These are phyloP conservation scores for Eurytemora carolleeae DNA, from an alignment of 1,140 invertebrate species.

Conservation along the genomic window DNA sequence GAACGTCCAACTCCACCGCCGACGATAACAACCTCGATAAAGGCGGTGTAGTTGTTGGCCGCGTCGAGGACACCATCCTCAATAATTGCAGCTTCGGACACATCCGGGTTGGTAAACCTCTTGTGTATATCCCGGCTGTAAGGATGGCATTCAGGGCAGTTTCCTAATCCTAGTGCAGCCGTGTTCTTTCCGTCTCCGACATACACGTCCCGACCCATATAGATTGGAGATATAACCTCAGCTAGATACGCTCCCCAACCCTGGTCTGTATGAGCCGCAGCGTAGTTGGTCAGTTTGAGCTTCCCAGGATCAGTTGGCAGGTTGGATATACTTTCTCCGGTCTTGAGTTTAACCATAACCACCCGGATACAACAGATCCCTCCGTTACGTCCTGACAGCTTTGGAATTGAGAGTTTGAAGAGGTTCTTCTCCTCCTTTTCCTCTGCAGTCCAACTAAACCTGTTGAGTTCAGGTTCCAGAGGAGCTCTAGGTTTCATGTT, in stretches of 20 bases:
- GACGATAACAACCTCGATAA: conserved; percentile 46
- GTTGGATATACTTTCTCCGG: conserved; percentile 39
- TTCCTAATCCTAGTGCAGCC: background rate
- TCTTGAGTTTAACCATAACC: conserved; percentile 46
- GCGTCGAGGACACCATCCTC: conserved; percentile 48
- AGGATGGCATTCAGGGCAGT: conserved; percentile 3
- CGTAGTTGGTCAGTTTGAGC: conserved; percentile 43
- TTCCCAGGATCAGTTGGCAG: conserved; percentile 43
- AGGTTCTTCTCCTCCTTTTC: background rate
- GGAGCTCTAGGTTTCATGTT: conserved; percentile 2
- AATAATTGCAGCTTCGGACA: background rate
- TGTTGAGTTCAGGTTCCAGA: conserved; percentile 4
- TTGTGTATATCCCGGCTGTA: background rate
- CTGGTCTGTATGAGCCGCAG: conserved; percentile 40
- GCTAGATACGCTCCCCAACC: conserved; percentile 52
- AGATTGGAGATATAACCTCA: conserved; percentile 41
- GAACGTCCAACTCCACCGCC: conserved; percentile 1
- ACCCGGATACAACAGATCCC: conserved; percentile 60
- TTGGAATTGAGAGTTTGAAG: conserved; percentile 36
- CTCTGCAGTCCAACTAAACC: conserved; percentile 5
- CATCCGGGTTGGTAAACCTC: background rate
- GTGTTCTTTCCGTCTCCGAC: conserved; percentile 5
- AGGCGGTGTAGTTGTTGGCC: conserved; percentile 55
- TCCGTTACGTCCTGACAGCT: conserved; percentile 59
- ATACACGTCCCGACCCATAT: background rate